Base-by-base conservation (phyloP, 92 coral and sea anemone species). In the Zoanthus sociatus region DNA sequence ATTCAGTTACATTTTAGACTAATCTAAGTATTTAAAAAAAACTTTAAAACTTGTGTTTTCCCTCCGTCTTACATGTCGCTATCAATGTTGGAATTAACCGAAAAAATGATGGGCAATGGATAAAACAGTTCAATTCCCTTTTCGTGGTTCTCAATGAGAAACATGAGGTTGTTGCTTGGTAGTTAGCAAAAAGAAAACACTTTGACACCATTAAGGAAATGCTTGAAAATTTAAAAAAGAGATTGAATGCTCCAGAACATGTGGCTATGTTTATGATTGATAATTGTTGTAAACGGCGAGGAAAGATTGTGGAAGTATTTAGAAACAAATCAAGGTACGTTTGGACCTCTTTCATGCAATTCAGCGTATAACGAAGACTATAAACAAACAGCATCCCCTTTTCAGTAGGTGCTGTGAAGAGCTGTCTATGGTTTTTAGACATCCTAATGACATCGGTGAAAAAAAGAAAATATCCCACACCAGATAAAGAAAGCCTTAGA, bases 271-370 rank as follows among this genome's bases (percentile, higher is more conserved):
- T 90, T 72, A 48, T 90, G 21, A 78, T 90, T n/a, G 92, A 90
- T 56, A 90, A 90, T 26, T 26, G 26, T 72, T 90, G 92, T 63
- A 85, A 87, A 71, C 82, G 90, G 90, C 66, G 83, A 44, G 61
- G 70, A 17, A 90, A 90, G 81, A 82, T 90, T 32, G 50, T 70
- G 60, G 87, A 78, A 45, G 83, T 79, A 30, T 86, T 86, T 90
- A 83, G 92, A 18, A 56, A 42, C 45, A 86, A 16, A 21, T 86
- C 13, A 7, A 20, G 78, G 93, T 86, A 51, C 54, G 67, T 72
- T 77, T 89, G 76, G 92, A 89, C 46, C 70, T 83, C 9, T 91
- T 91, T 60, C 93, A 91, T 77, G 93, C 91, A 42, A 79, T 88
- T 31, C 93, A 91, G 71, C 77, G 93, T 81, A 67, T 91, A 47